Percentiles rank a stretch among this genome's conserved stretches.
These are phyloP conservation scores for Pipa parva DNA, from an alignment of 2,113 vertebrate genomes.

Conservation along the genomic window DNA sequence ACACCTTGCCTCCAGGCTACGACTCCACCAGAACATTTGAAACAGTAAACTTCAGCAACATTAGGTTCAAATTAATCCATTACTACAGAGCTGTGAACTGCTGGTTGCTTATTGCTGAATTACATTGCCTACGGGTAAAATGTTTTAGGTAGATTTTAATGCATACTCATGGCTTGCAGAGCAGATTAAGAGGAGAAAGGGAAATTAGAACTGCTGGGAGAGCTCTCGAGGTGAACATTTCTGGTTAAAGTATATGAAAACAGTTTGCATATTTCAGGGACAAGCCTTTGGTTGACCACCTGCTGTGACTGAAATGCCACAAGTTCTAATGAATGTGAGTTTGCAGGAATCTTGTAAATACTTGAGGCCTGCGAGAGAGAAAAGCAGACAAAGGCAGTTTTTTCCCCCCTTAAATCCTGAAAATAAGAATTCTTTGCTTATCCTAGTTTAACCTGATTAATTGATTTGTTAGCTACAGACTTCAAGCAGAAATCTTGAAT, in stretches of 20 bases:
- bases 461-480: conserved; percentile 36
- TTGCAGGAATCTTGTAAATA: conserved; percentile 83
- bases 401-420: conserved; percentile 47
- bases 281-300: conserved; percentile 73
- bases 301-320: conserved; percentile 81
- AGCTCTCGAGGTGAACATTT: conserved; percentile 69
- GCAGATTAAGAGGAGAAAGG: conserved; percentile 79
- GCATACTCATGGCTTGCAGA: conserved; percentile 78
- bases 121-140: conserved; percentile 75
- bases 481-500: conserved; percentile 47
- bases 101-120: conserved; percentile 80
- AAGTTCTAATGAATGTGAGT: conserved; percentile 75
- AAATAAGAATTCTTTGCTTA: conserved; percentile 42
- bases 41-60: conserved; percentile 79
- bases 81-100: conserved; percentile 81
- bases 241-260: conserved; percentile 77
- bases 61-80: conserved; percentile 86
- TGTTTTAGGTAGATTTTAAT: conserved; percentile 85
- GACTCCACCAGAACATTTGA: conserved; percentile 81
- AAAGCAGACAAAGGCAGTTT: conserved; percentile 64
- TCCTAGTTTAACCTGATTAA: conserved; percentile 49
- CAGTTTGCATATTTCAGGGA: conserved; percentile 78
- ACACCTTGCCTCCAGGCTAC: conserved; percentile 70
- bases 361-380: conserved; percentile 67
- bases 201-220: conserved; percentile 79